Evolutionary conservation across 2,797 vertebrate species (phyloP).

Genomic region (Miichthys miiuy): DNA sequence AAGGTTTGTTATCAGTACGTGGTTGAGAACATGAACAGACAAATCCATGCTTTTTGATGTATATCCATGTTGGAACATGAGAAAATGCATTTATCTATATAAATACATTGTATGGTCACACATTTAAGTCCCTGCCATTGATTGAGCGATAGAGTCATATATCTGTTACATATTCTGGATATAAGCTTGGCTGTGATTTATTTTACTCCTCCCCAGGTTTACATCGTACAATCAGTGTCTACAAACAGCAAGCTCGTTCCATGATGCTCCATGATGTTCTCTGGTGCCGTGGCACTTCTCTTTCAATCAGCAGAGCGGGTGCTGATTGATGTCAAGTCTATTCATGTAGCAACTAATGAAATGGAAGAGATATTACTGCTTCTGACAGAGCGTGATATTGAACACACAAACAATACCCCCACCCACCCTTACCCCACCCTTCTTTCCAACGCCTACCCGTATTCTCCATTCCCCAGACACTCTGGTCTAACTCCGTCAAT

Average conservation of each 20-base stretch:
- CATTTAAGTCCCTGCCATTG: background rate
- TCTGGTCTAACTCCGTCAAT: slow-evolving; percentile 56
- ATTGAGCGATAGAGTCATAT: background rate
- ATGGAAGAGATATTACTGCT: slow-evolving; percentile 79
- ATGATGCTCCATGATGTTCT: slow-evolving; percentile 50
- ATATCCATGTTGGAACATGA: background rate
- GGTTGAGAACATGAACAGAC: background rate
- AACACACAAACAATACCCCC: slow-evolving; percentile 63
- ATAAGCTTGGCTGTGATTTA: background rate
- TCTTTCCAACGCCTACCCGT: slow-evolving; percentile 46
- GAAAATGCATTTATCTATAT: background rate
- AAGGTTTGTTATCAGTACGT: background rate
- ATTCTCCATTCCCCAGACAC: slow-evolving; percentile 56
- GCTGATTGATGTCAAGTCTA: slow-evolving; percentile 75
- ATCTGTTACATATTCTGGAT: background rate
- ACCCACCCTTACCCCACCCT: background rate
- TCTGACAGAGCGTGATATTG: slow-evolving; percentile 74
- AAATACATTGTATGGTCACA: background rate
- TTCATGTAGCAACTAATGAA: slow-evolving; percentile 77
- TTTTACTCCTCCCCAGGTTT: slow-evolving; percentile 34
- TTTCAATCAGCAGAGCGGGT: slow-evolving; percentile 63
- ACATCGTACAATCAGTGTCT: slow-evolving; percentile 25
- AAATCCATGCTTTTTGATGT: background rate
- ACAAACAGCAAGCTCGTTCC: slow-evolving; percentile 34
- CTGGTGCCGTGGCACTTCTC: slow-evolving; percentile 56